Evolutionary conservation across 1,140 invertebrate species (phyloP), one percentile per base, ranked within the genome.

Genomic region (Papilio helenus): DNA sequence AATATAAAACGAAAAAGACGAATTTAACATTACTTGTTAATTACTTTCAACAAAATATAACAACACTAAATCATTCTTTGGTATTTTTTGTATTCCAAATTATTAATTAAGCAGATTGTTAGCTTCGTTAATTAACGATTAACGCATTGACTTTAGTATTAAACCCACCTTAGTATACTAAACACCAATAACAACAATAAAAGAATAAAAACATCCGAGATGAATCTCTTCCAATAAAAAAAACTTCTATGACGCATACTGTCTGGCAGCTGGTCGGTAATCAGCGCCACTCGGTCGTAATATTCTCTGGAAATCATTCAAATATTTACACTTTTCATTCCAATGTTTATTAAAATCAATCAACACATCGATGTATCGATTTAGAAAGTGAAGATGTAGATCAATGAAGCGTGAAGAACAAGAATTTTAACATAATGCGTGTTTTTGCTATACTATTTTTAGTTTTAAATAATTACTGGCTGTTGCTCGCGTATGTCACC

Each of bases 341-440:
- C 23, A 29, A 68, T 68, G 61, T 68, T 68, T 68, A 68, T 68
- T 68, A 29, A 68, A 68, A 68, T 68, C 61, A 68, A 68, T 68
- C 61, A 29, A 68, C 26, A 29, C 3, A 26, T 29, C 61, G 26
- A 68, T 29, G 1, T 68, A 68, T 16, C 23, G 61, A 68, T 68
- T 68, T 68, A 68, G 61, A 68, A 68, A 68, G 61, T 68, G 26
- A 68, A 29, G 26, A 68, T 68, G 26, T 68, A 68, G 18, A 29
- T 29, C 61, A 68, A n/a, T 68, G 61, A 68, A 68, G 61, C 61
- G 26, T 68, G 26, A 34, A 68, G 14, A 68, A 29, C 61, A 68
- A 55, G 51, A 29, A 68, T 68, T 68, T 29, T 16, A 29, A 16
- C 58, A 16, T 8, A 12, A 14, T 18, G 61, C 61, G 26, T 14